Evolutionary conservation across 1,140 invertebrate genomes (phyloP).

Genomic region (Penaeus japonicus): DNA sequence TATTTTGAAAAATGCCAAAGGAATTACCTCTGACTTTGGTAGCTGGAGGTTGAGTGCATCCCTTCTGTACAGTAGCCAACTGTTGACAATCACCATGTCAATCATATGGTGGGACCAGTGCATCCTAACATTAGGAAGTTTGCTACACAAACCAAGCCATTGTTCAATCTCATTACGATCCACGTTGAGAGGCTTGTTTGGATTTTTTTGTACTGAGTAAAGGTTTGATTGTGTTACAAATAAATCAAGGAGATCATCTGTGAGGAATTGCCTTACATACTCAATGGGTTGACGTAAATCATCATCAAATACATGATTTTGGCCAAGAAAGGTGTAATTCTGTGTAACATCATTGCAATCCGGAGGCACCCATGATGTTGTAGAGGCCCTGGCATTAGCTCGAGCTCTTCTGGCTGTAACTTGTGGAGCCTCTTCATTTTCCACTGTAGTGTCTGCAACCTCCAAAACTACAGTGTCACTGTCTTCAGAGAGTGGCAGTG

Average conservation of each 20-base stretch:
- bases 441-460: neutral
- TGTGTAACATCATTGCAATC: neutral
- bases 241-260: neutral
- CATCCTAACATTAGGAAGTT: neutral
- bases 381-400: conserved; percentile 8
- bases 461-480: too few species aligned
- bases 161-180: neutral
- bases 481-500: neutral
- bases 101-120: conserved; percentile 8
- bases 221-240: conserved; percentile 17
- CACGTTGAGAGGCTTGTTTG: conserved; percentile 2
- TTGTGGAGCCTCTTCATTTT: neutral
- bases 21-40: too few species aligned
- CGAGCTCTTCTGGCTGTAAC: neutral
- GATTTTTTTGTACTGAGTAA: conserved; percentile 20
- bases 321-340: conserved; percentile 16
- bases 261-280: conserved; percentile 6
- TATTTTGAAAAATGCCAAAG: too few species aligned
- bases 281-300: neutral
- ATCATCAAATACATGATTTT: neutral
- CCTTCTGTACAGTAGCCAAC: too few species aligned
- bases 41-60: too few species aligned
- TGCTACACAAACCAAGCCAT: conserved; percentile 11
- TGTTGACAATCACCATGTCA: too few species aligned
- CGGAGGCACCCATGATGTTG: neutral